Evolutionary conservation across 2,888 invertebrate species (phyloP).

Genomic region (Holacanthella duospinosa): DNA sequence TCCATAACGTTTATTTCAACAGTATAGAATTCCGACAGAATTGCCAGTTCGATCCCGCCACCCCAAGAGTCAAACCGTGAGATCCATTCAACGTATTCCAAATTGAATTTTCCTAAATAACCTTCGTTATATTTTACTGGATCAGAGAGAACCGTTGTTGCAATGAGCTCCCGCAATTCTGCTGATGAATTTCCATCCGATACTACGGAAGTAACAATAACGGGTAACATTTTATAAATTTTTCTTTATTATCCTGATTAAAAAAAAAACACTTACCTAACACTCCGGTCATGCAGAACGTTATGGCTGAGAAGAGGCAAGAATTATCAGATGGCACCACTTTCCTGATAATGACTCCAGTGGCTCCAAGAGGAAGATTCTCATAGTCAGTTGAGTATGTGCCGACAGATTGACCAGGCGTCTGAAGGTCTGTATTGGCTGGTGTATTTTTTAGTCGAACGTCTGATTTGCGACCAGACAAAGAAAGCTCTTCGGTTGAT

Average conservation of each 20-base stretch:
- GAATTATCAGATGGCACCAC: slow-evolving; percentile 93
- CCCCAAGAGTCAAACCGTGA: slow-evolving; percentile 83
- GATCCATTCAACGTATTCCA: slow-evolving; percentile 85
- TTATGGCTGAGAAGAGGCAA: slow-evolving; percentile 86
- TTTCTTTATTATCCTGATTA: no score
- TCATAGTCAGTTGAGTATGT: slow-evolving; percentile 11
- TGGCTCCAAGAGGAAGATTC: slow-evolving; percentile 20
- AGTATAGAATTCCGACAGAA: slow-evolving; percentile 74
- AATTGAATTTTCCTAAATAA: slow-evolving; percentile 69
- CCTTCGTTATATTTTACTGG: slow-evolving; percentile 70
- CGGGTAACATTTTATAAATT: not conserved
- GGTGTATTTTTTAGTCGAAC: no score
- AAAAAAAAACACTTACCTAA: slow-evolving; percentile 42
- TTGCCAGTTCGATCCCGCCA: slow-evolving; percentile 84
- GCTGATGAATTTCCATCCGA: not conserved
- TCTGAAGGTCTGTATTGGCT: no score
- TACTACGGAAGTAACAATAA: no score
- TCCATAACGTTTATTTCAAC: slow-evolving; percentile 90
- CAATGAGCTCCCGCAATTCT: slow-evolving; percentile 71
- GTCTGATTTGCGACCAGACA: no score
- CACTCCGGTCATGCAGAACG: slow-evolving; percentile 49
- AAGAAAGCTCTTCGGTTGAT: not conserved
- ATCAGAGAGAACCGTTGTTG: slow-evolving; percentile 67
- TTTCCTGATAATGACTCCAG: slow-evolving; percentile 72
- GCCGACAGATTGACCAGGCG: no score